Conservation (phyloP, 2,888 invertebrate species). For the Vannuccia rotundouncinata region DNA sequence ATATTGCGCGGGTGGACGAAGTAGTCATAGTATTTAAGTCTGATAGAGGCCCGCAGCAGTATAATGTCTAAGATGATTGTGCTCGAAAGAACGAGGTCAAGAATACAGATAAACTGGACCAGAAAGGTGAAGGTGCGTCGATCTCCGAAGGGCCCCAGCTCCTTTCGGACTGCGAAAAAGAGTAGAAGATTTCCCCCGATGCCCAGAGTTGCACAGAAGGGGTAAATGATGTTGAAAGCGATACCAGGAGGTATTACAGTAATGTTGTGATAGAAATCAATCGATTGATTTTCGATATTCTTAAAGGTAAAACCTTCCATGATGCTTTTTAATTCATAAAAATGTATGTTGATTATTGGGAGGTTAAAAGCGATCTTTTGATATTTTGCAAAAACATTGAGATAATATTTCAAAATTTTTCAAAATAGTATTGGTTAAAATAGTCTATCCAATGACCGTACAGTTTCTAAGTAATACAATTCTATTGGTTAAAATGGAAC, state of each 20-base stretch:
- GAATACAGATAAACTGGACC: background rate
- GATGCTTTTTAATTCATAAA: too few species aligned
- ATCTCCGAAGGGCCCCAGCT: background rate
- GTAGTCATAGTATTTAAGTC: slow-evolving; percentile 2
- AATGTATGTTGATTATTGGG: too few species aligned
- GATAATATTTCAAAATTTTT: too few species aligned
- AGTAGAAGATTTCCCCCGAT: background rate
- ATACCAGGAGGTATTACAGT: background rate
- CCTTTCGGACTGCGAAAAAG: background rate
- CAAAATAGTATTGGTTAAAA: too few species aligned
- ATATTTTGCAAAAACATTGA: too few species aligned
- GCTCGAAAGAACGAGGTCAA: background rate
- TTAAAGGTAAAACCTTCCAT: too few species aligned
- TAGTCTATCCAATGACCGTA: too few species aligned
- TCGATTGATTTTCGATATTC: background rate
- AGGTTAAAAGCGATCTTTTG: too few species aligned
- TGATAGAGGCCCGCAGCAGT: background rate
- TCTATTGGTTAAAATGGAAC: too few species aligned
- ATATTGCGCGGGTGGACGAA: background rate
- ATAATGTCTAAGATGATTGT: background rate
- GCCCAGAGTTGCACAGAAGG: background rate
- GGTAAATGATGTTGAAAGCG: background rate
- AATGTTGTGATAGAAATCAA: background rate
- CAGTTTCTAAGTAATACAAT: too few species aligned
- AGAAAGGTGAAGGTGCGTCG: slow-evolving; percentile 2